These are phyloP conservation scores for Oncorhynchus masou DNA, from an alignment of 2,113 vertebrate species.

Conservation along the genomic window DNA sequence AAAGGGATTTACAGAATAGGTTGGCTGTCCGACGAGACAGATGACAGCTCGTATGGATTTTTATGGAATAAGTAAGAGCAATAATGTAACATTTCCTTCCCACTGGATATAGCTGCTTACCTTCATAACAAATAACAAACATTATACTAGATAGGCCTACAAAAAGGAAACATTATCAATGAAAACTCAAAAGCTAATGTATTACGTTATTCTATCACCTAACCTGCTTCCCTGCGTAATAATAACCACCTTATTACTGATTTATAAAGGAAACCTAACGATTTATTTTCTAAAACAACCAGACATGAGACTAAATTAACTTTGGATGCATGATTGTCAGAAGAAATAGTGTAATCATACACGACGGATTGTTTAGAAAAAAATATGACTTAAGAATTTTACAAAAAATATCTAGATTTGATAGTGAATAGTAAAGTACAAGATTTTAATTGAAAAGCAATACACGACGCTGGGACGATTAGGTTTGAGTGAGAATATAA, in stretches of 20 bases:
- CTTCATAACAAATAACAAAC: constrained; percentile 42
- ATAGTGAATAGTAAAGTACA: too few relatives aligned
- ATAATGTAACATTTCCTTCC: constrained; percentile 1
- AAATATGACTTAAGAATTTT: neutral
- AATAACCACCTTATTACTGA: neutral
- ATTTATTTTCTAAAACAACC: neutral
- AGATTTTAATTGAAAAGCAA: too few relatives aligned
- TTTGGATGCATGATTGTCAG: neutral
- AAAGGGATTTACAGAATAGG: constrained; percentile 8
- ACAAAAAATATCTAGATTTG: neutral
- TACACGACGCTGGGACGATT: constrained; percentile 2
- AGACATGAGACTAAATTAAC: neutral
- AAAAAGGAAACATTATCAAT: constrained; percentile 37
- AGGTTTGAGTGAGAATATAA: constrained; percentile 11
- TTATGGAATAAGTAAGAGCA: constrained; percentile 1
- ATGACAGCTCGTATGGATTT: constrained; percentile 5
- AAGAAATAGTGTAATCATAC: neutral
- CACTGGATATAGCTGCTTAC: neutral
- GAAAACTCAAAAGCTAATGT: constrained; percentile 19
- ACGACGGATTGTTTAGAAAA: neutral
- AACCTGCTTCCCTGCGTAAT: neutral
- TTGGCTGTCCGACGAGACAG: neutral
- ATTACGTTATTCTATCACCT: neutral
- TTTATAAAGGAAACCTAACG: neutral
- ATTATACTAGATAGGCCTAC: constrained; percentile 38